Evolutionary conservation across 2,797 vertebrate species (phyloP), one percentile per base, ranked within the genome.

Genomic region (Xiphorhynchus erythropygius): DNA sequence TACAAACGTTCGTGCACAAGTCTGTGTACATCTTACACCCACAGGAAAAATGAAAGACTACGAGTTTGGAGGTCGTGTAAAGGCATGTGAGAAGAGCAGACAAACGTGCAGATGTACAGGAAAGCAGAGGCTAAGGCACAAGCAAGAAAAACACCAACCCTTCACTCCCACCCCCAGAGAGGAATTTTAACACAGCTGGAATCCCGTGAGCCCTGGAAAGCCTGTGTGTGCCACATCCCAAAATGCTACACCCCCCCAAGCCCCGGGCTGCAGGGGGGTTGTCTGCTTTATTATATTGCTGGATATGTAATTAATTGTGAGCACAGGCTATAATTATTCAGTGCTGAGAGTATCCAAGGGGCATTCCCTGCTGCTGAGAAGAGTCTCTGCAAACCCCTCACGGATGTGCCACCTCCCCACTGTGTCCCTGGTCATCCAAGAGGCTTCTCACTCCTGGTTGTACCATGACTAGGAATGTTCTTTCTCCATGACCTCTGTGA

Each of bases 11-110:
- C 18, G 24, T 76, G 87, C 93, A 85, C 21, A 12, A 24, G 87
- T 39, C 94, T 84, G 79, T 68, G 93, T 92, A 35, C 35, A n/a
- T 53, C 93, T 87, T 80, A 94, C 70, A 94, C 91, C 93, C 95
- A 94, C 94, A 65, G 79, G 13, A 88, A 88, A 94, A 93, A 94
- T 74, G 70, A 96, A 62, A 76, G 93, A 90, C 47, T 37, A 15
- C 52, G 28, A 75, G 94, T 47, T 47, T 44, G 39, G 89, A 92
- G 91, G 70, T 97, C 93, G 84, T 96, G 90, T 96, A 84, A 96
- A 95, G 92, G 93, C 94, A 94, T 90, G 90, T 41, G 94, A 70
- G 94, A 53, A 65, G 93, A 3, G 75, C 87, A 87, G 86, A 10
- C 64, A 94, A 94, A 93, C 76, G 85, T 95, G 95, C 93, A 71